Percentiles rank a stretch among this genome's conserved stretches.
Evolutionary conservation across 1,140 invertebrate genomes (phyloP).

Genomic region (Papilio polytes): DNA sequence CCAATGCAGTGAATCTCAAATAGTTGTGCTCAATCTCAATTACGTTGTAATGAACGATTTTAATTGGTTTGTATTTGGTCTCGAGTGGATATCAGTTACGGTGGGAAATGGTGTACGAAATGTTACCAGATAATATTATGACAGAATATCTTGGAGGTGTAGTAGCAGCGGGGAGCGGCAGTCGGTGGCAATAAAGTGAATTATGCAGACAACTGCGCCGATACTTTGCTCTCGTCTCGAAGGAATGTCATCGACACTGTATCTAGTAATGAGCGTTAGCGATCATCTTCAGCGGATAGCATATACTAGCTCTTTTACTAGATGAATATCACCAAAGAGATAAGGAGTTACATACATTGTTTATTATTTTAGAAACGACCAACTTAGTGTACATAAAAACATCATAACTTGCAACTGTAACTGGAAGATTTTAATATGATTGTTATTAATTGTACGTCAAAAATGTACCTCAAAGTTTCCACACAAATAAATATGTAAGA

Average conservation of each 20-base stretch:
- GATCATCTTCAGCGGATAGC: neutral
- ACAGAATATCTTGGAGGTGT: conserved; percentile 54
- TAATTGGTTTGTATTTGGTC: conserved; percentile 37
- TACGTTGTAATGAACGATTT: conserved; percentile 20
- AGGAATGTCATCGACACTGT: conserved; percentile 44
- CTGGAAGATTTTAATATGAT: too few relatives aligned
- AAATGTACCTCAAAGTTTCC: neutral
- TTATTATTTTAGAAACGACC: too few relatives aligned
- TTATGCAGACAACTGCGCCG: conserved; percentile 77
- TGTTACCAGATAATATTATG: conserved; percentile 60
- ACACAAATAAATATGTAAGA: neutral
- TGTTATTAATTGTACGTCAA: neutral
- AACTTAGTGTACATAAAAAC: too few relatives aligned
- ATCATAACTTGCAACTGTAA: too few relatives aligned
- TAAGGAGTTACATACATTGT: too few relatives aligned
- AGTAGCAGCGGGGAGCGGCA: conserved; percentile 40
- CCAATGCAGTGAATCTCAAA: conserved; percentile 10
- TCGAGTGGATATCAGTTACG: conserved; percentile 26
- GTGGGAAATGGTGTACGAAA: conserved; percentile 41
- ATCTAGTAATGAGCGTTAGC: conserved; percentile 39
- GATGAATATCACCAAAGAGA: neutral
- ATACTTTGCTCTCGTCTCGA: conserved; percentile 72
- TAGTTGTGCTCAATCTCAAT: conserved; percentile 27
- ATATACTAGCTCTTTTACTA: neutral
- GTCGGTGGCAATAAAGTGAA: conserved; percentile 69